Base-by-base conservation (phyloP, 2,113 vertebrate species). In the Notarius quadriscutis region DNA sequence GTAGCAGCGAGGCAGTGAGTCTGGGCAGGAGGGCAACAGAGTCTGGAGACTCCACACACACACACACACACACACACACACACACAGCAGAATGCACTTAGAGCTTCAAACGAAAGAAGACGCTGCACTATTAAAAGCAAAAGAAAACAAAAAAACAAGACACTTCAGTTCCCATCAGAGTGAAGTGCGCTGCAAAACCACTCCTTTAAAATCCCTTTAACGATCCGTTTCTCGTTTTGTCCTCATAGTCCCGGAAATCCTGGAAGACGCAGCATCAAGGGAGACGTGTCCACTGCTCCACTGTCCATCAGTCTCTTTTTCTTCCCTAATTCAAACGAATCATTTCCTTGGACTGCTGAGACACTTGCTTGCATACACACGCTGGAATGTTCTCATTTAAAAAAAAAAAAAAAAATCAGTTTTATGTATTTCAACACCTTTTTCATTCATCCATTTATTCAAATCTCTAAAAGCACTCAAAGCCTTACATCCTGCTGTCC, bases 1-100 rank as follows among this genome's bases (percentile, higher is more conserved):
- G 90, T 93, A 95, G 93, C 93, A 94, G 92, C 93, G 92, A 92
- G 91, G 92, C 92, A 91, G 93, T 93, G 90, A 92, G 91, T 89
- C 89, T 91, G 91, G 86, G 87, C 87, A 89, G 88, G 78, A 91
- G 85, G 91, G 91, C 89, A 92, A 92, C 86, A 84, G 89, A 83
- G 91, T 93, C 91, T 92, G 91, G 90, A 91, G 91, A 91, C 53
- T 81, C 84, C 63, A 92, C 90, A 89, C 88, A 90, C 92, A 93
- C 94, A 93, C 86, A 87, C 86, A 34, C 91, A 81, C 87, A 34
- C 82, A 91, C 84, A 92, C 90, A 88, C 88, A 90, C 92, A 94
- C 93, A 93, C 87, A 92, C 89, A 93, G 77, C 27, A 90, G 85
- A 89, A 90, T 90, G 90, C 90, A 93, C 92, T 93, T 91, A 81